Base-by-base conservation (phyloP, 2,888 invertebrate species). In the Sinohyriopsis cumingii region DNA sequence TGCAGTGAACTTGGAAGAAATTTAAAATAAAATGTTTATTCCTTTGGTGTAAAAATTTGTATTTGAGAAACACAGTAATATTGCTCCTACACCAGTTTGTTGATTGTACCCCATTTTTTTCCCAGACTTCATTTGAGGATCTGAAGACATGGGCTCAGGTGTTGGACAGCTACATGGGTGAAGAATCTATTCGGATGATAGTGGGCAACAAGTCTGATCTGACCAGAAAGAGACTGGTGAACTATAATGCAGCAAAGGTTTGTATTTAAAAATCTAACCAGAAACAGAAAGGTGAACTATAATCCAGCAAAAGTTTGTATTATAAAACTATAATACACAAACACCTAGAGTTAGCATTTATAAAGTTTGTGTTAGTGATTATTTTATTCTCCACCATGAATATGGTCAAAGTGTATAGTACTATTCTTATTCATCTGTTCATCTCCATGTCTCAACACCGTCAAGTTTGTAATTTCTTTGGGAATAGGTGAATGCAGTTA, bases 91-190 rank as follows among this genome's bases (percentile, higher is more conserved):
- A 1, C 33, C 33, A 7, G 33, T 33, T 33, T 33, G 33, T 33
- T 6, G 33, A 33, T n/a, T 7, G 9, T 25, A 61, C 25, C 9
- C 24, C 61, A 61, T 60, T 6, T 24, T 53, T 62, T 71, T 74
- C n/a, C 18, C 75, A 92, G 91, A 99, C 99, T 91, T 97, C 98
- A 56, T 99, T 99, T 92, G 97, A 96, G 91, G 98, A 99, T 91
- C 96, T 99, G 68, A 98, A 98, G 92, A 97, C 98, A 90, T 99
- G 99, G 99, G 92, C 99, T 86, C 97, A 97, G 91, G 99, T 99
- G 93, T 98, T 99, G 86, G 98, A 99, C 90, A 95, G 98, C 91
- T 99, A 99, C 91, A 99, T 99, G 81, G 97, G 97, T 91, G 98
- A 98, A 92, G 98, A 96, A 91, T 99, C 99, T 77, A 98, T 98